Conservation (phyloP, 2,888 invertebrate species). For the Antheraea assamensis region DNA sequence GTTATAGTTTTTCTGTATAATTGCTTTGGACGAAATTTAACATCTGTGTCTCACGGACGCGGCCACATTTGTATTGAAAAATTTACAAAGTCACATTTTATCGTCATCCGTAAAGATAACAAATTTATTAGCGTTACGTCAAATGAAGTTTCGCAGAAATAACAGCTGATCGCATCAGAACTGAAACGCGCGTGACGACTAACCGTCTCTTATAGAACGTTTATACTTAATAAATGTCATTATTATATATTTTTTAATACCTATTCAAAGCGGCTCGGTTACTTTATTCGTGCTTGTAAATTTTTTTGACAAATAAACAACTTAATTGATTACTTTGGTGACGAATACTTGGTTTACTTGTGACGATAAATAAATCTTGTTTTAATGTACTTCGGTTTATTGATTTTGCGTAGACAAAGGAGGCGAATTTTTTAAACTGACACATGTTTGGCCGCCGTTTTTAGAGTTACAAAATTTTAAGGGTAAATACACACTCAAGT, state of each 20-base stretch:
- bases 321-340: not conserved
- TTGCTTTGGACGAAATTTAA: conserved; percentile 34
- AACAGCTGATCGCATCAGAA: conserved; percentile 12
- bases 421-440: too few relatives aligned
- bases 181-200: conserved; percentile 6
- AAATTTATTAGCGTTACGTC: conserved; percentile 14
- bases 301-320: conserved; percentile 2
- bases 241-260: not conserved
- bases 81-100: conserved; percentile 5
- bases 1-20: conserved; percentile 35
- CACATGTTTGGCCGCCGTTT: too few relatives aligned
- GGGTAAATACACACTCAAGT: too few relatives aligned
- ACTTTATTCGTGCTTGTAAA: not conserved
- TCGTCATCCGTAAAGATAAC: conserved; percentile 19
- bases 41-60: conserved; percentile 40
- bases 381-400: not conserved
- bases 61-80: conserved; percentile 13
- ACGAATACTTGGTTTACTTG: not conserved
- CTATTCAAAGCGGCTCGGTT: not conserved
- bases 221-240: not conserved
- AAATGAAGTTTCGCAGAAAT: conserved; percentile 10
- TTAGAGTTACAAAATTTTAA: too few relatives aligned
- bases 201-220: not conserved
- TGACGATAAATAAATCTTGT: not conserved
- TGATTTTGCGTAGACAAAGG: not conserved